Evolutionary conservation across 37 sponge, comb jelly and placozoan species (phyloP).

Genomic region (Tethya wilhelma): DNA sequence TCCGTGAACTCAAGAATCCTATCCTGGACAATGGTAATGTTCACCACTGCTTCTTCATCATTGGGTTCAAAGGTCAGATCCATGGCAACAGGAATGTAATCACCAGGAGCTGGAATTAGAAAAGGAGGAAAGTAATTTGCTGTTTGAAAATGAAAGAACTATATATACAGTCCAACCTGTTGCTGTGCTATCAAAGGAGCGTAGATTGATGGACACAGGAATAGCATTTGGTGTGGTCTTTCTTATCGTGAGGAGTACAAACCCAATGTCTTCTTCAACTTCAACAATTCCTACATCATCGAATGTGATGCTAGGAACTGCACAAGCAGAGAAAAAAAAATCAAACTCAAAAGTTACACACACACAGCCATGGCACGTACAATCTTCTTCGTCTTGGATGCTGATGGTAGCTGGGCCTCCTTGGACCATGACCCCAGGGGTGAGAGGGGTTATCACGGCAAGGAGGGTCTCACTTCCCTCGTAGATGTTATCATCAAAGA

Average conservation of each 20-base stretch:
- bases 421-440: too few species aligned
- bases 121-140: neutral
- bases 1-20: slow-evolving; percentile 6
- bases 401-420: too few species aligned
- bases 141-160: neutral
- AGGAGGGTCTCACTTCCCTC: too few species aligned
- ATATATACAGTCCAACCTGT: neutral
- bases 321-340: too few species aligned
- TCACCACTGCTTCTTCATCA: neutral
- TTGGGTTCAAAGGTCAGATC: slow-evolving; percentile 6
- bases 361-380: too few species aligned
- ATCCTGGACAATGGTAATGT: slow-evolving; percentile 31
- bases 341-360: too few species aligned
- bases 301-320: too few species aligned
- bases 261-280: neutral
- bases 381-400: too few species aligned
- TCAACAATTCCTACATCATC: too few species aligned
- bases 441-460: too few species aligned
- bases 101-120: slow-evolving; percentile 13
- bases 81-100: neutral
- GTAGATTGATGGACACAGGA: neutral
- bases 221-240: neutral
- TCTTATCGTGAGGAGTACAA: neutral
- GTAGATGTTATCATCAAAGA: too few species aligned
- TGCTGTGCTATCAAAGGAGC: neutral